A percentile compares a stretch with the other conserved stretches of the same genome.
Evolutionary conservation across 1,140 invertebrate species (phyloP).

Genomic region (Rhopalosiphum padi): DNA sequence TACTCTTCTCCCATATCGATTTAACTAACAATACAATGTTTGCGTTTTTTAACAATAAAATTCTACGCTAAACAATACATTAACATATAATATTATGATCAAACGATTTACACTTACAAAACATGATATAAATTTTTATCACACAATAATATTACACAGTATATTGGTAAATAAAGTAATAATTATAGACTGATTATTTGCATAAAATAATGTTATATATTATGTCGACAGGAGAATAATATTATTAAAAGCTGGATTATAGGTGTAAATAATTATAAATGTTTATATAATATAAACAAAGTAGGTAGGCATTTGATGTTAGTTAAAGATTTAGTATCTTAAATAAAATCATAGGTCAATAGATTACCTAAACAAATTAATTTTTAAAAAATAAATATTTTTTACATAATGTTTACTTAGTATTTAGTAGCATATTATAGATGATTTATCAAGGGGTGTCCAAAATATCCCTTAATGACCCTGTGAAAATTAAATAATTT

Average conservation of each 20-base stretch:
- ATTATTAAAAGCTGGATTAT: neutral
- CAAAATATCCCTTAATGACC: too few species aligned
- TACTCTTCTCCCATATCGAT: neutral
- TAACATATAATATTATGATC: neutral
- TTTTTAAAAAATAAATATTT: too few species aligned
- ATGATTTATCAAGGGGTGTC: too few species aligned
- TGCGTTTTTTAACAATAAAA: neutral
- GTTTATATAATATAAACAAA: neutral
- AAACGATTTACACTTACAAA: neutral
- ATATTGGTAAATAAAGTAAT: neutral
- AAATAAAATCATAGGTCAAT: too few species aligned
- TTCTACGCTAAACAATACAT: too few species aligned
- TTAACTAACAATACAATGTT: neutral
- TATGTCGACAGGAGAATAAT: neutral
- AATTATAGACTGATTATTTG: neutral
- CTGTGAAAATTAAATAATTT: too few species aligned
- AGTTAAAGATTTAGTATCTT: too few species aligned
- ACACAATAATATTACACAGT: neutral
- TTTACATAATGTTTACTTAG: too few species aligned
- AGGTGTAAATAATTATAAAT: neutral
- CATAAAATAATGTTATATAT: neutral
- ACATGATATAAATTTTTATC: neutral
- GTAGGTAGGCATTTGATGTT: too few species aligned
- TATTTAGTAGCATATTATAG: too few species aligned
- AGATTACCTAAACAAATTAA: too few species aligned